These are phyloP conservation scores for Raja brachyura DNA, from an alignment of 2,113 vertebrate species.

Conservation along the genomic window DNA sequence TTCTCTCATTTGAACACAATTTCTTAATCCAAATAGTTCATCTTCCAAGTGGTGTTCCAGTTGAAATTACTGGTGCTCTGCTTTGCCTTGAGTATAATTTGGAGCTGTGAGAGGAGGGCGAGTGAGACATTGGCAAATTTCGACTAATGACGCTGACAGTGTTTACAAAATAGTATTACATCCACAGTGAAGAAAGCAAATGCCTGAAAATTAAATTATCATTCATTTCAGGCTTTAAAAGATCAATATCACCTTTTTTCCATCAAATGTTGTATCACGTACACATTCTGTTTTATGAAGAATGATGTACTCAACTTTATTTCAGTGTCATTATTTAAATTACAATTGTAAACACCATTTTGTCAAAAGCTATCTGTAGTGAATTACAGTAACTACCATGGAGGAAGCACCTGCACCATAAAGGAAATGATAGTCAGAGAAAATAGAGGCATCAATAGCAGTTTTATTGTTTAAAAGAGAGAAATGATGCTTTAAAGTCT, in stretches of 20 bases:
- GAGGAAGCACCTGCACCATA: not conserved
- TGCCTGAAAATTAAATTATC: not conserved
- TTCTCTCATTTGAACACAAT: not conserved
- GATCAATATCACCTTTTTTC: not conserved
- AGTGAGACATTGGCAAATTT: not conserved
- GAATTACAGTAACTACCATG: not conserved
- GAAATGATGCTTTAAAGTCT: not conserved
- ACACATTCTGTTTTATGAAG: not conserved
- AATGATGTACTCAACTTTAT: not conserved
- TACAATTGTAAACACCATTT: not conserved
- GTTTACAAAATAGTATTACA: not conserved
- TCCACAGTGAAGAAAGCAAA: not conserved
- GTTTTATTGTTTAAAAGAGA: not conserved
- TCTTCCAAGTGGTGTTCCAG: too few species aligned
- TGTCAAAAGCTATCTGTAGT: not conserved
- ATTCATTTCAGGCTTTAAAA: not conserved
- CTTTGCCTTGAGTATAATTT: not conserved
- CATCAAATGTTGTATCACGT: not conserved
- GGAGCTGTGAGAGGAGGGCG: not conserved
- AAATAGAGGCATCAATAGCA: not conserved
- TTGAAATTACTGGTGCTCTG: not conserved
- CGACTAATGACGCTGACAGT: not conserved
- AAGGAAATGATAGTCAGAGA: conserved; percentile 4
- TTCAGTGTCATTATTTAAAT: not conserved
- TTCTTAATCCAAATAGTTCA: conserved; percentile 30